Evolutionary conservation across 2,113 vertebrate species (phyloP).

Genomic region (Pungitius pungitius): DNA sequence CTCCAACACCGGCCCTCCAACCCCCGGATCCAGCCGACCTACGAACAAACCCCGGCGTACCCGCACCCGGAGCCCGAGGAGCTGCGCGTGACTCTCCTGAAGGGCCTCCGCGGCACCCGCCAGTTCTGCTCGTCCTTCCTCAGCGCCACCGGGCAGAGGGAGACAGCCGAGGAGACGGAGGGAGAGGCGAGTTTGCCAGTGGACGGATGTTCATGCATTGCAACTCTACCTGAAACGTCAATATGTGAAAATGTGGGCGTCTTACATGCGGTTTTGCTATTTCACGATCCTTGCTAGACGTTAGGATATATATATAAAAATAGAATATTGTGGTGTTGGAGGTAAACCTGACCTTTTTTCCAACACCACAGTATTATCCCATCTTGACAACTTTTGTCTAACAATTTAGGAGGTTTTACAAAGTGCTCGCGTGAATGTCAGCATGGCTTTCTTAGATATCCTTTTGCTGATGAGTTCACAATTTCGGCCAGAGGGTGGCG

Average conservation of each 20-base stretch:
- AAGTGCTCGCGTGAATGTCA: not conserved
- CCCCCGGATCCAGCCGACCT: not conserved
- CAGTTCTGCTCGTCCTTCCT: slow-evolving; percentile 56
- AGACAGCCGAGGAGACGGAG: not conserved
- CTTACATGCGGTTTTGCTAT: not conserved
- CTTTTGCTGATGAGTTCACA: not conserved
- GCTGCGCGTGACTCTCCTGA: slow-evolving; percentile 63
- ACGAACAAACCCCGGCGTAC: accelerated
- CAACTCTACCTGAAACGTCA: too few species aligned
- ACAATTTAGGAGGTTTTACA: too few species aligned
- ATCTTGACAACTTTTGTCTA: too few species aligned
- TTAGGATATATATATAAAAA: too few species aligned
- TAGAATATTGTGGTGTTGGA: not conserved
- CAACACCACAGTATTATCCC: too few species aligned
- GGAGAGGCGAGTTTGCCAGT: slow-evolving; percentile 11
- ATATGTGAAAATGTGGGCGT: too few species aligned
- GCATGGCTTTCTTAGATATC: too few species aligned
- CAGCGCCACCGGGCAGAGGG: not conserved
- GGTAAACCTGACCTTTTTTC: too few species aligned
- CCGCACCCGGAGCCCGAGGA: slow-evolving; percentile 27
- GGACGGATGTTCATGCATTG: not conserved
- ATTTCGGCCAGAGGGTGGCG: not conserved
- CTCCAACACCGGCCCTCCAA: not conserved
- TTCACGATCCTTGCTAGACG: not conserved
- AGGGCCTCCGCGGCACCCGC: slow-evolving; percentile 49